Evolutionary conservation across 2,888 invertebrate genomes (phyloP), one percentile per base, ranked within the genome.

Genomic region (Seira musarum): DNA sequence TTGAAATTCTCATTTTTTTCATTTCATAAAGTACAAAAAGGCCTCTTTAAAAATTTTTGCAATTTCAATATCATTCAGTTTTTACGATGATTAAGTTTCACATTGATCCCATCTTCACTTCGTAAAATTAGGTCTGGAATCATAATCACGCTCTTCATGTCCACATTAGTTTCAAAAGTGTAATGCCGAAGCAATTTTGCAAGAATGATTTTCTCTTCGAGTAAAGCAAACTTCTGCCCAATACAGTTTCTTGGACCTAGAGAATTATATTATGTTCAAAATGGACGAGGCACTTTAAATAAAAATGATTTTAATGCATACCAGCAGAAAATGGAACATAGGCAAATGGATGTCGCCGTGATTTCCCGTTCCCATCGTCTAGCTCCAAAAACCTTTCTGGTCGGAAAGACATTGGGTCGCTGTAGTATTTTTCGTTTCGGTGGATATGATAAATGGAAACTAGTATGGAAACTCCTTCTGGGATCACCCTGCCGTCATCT

Each of bases 101-200:
- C n/a, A n/a, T n/a, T n/a, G n/a, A n/a, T n/a, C n/a, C n/a, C n/a
- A n/a, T n/a, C n/a, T n/a, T n/a, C n/a, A n/a, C n/a, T n/a, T n/a
- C n/a, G n/a, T n/a, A n/a, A n/a, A n/a, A n/a, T n/a, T n/a, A n/a
- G n/a, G n/a, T n/a, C n/a, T n/a, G n/a, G n/a, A n/a, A n/a, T n/a
- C n/a, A n/a, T n/a, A n/a, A n/a, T n/a, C n/a, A 93, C 88, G 72
- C 92, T 91, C 84, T 92, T 92, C 21, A 91, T 89, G 63, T 90
- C 89, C 87, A 92, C 92, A 3, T 90, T 88, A 0, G 92, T 89
- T 87, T 90, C 90, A 21, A 93, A 89, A 83, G 89, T 89, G 87
- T 91, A 93, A 83, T 90, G 90, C 25, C 73, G 40, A 0, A 82
- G 30, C 1, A 82, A 21, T 2, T 19, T 40, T 0, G 82, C 49